Evolutionary conservation across 1,140 invertebrate genomes (phyloP).

Genomic region (Drosophila leontia): DNA sequence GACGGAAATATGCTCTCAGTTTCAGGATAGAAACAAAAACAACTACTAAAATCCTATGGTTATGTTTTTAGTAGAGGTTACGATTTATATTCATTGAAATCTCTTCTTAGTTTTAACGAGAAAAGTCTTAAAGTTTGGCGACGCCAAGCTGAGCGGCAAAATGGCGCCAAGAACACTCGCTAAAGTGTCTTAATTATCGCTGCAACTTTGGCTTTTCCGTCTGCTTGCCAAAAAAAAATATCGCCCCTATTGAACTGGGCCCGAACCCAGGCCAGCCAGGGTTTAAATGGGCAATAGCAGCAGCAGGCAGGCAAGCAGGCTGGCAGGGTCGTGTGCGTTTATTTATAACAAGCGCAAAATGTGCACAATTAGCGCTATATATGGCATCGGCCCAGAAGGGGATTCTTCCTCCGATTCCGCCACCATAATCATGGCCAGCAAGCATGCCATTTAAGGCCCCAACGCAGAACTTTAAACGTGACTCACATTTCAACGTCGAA

Average conservation of each 20-base stretch:
- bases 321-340: slow-evolving; percentile 58
- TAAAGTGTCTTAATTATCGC: slow-evolving; percentile 59
- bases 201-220: slow-evolving; percentile 12
- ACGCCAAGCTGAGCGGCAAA: slow-evolving; percentile 15
- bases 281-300: slow-evolving; percentile 16
- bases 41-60: not conserved
- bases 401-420: slow-evolving; percentile 13
- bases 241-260: slow-evolving; percentile 17
- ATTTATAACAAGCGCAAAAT: slow-evolving; percentile 80
- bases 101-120: not conserved
- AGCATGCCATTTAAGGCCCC: slow-evolving; percentile 66
- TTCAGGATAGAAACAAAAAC: not conserved
- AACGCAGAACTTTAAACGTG: slow-evolving; percentile 72
- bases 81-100: slow-evolving; percentile 5
- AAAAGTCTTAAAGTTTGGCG: slow-evolving; percentile 35
- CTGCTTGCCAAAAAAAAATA: slow-evolving; percentile 38
- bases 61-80: not conserved
- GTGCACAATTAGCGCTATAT: slow-evolving; percentile 79
- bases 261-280: slow-evolving; percentile 1
- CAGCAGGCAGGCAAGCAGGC: slow-evolving; percentile 5
- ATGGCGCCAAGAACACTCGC: slow-evolving; percentile 44
- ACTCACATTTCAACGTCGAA: slow-evolving; percentile 68
- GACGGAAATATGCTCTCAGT: slow-evolving; percentile 15
- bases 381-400: slow-evolving; percentile 47
- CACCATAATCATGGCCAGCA: slow-evolving; percentile 40